Percentiles rank a stretch among this genome's conserved stretches.
Evolutionary conservation across 2,888 invertebrate genomes (phyloP).

Genomic region (Pandemis cinnamomeana): DNA sequence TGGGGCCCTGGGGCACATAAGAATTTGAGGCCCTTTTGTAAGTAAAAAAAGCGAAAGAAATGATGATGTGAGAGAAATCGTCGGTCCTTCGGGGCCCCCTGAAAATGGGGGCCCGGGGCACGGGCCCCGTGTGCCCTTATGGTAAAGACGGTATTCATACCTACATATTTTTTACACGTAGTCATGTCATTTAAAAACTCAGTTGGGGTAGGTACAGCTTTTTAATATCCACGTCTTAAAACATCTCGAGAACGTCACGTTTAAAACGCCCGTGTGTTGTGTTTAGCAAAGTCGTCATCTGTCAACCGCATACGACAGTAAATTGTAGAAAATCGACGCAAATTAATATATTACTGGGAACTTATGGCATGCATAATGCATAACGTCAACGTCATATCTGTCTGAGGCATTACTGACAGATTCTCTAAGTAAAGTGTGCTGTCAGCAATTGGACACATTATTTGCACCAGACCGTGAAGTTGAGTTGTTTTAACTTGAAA

Average conservation of each 20-base stretch:
- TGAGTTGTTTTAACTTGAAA: neutral
- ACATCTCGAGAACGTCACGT: conserved; percentile 11
- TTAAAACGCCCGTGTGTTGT: conserved; percentile 25
- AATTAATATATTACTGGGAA: conserved; percentile 39
- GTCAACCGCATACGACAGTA: conserved; percentile 32
- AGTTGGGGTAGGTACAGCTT: neutral
- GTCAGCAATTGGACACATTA: neutral
- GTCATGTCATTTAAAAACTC: too few species aligned
- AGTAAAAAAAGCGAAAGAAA: too few species aligned
- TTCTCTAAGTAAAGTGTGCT: conserved; percentile 1
- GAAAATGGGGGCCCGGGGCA: too few species aligned
- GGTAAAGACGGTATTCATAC: neutral
- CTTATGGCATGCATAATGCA: conserved; percentile 38
- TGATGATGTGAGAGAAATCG: too few species aligned
- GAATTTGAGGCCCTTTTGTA: too few species aligned
- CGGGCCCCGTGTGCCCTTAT: too few species aligned
- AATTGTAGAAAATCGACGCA: conserved; percentile 37
- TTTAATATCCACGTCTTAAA: neutral
- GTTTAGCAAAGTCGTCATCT: conserved; percentile 12
- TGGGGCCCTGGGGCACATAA: too few species aligned
- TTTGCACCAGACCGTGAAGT: neutral
- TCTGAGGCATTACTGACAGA: conserved; percentile 20
- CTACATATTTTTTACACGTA: too few species aligned
- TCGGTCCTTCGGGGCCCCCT: too few species aligned
- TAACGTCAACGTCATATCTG: conserved; percentile 36